Evolutionary conservation across 2,113 vertebrate species (phyloP).

Genomic region (Shinisaurus crocodilurus): DNA sequence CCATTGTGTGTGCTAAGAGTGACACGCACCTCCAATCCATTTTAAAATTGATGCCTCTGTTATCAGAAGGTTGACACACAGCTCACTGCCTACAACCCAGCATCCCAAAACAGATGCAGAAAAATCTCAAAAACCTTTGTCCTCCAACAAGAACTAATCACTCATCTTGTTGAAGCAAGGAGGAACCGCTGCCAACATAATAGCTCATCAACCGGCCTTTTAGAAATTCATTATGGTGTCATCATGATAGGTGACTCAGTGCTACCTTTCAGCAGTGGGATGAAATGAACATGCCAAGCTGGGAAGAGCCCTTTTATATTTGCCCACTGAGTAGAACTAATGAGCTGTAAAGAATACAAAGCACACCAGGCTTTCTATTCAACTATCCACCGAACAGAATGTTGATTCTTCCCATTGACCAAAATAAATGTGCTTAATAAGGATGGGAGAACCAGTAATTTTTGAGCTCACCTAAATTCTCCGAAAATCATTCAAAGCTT

Average conservation of each 20-base stretch:
- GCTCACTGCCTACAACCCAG: background rate
- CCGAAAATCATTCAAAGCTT: too few species aligned
- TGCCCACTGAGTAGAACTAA: constrained; percentile 51
- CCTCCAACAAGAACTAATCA: constrained; percentile 20
- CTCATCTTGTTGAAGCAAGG: constrained; percentile 26
- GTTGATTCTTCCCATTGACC: constrained; percentile 48
- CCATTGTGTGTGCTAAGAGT: background rate
- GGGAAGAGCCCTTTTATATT: constrained; percentile 49
- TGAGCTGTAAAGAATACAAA: constrained; percentile 48
- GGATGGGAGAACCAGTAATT: too few species aligned
- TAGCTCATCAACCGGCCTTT: constrained; percentile 43
- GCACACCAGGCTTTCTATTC: background rate
- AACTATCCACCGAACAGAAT: constrained; percentile 28
- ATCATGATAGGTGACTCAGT: constrained; percentile 42
- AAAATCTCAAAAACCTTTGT: background rate
- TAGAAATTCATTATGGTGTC: constrained; percentile 53
- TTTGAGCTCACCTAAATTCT: too few species aligned
- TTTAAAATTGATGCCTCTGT: background rate
- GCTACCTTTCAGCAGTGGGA: constrained; percentile 38
- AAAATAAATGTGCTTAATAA: constrained; percentile 41
- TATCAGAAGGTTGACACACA: too few species aligned
- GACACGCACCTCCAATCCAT: background rate
- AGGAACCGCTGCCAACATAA: constrained; percentile 9
- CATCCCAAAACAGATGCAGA: constrained; percentile 10
- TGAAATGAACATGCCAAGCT: constrained; percentile 46